Conservation (phyloP, 35 echinoderm and acorn worm genomes). For the Acanthaster planci region DNA sequence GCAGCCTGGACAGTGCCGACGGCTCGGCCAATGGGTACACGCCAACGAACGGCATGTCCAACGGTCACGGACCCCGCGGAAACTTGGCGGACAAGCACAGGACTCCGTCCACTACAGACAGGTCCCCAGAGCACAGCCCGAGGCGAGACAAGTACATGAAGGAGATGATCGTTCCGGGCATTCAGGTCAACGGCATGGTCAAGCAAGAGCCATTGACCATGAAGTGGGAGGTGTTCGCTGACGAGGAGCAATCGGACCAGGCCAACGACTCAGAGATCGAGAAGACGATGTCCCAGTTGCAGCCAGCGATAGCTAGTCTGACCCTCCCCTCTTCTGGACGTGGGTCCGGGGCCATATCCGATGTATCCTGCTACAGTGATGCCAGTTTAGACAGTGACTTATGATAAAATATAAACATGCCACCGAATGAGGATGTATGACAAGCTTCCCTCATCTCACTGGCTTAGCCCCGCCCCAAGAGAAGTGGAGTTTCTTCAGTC, state of each 20-base stretch:
- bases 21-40: not conserved
- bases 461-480: too few relatives aligned
- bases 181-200: constrained; percentile 38
- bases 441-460: too few relatives aligned
- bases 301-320: not conserved
- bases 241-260: not conserved
- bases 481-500: too few relatives aligned
- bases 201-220: constrained; percentile 38
- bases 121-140: constrained; percentile 1
- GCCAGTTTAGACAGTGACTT: constrained; percentile 50
- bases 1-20: constrained; percentile 43
- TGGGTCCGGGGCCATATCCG: constrained; percentile 36
- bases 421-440: not conserved
- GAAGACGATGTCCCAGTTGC: constrained; percentile 1
- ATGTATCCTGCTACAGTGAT: constrained; percentile 52
- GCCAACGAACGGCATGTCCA: not conserved
- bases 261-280: constrained; percentile 14
- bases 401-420: not conserved
- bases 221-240: constrained; percentile 26
- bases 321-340: not conserved
- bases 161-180: constrained; percentile 42
- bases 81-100: not conserved
- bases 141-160: constrained; percentile 13
- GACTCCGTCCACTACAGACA: constrained; percentile 40
- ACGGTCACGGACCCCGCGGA: not conserved